phyloP scores from a whole-genome alignment of 1,140 invertebrate species.

The Hydropsyche tenuis region DNA sequence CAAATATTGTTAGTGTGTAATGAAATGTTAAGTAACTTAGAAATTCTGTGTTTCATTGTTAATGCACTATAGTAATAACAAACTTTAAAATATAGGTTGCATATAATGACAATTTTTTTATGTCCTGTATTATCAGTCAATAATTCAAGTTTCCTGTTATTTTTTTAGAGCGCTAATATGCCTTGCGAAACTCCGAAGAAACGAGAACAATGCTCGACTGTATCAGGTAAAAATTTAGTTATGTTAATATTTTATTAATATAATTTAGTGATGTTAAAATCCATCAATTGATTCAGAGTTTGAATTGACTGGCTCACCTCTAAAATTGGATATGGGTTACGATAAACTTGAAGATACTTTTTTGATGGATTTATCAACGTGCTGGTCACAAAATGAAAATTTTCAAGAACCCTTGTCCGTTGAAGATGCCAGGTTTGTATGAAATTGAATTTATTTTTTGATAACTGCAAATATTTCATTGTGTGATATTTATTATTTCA shows the following conservation, averaged over 20 bases:
- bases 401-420: slow-evolving; percentile 54
- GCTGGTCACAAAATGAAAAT: slow-evolving; percentile 59
- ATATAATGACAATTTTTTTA: too few species aligned
- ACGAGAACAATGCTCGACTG: slow-evolving; percentile 39
- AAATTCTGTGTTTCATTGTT: too few species aligned
- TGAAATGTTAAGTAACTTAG: too few species aligned
- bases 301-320: slow-evolving; percentile 60
- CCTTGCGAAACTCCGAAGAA: slow-evolving; percentile 32
- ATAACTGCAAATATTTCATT: neutral
- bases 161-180: neutral
- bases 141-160: neutral
- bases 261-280: neutral
- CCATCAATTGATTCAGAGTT: slow-evolving; percentile 53
- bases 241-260: slow-evolving; percentile 7
- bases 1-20: too few species aligned
- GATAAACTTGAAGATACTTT: slow-evolving; percentile 61
- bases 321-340: slow-evolving; percentile 60
- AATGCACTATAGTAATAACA: too few species aligned
- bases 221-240: slow-evolving; percentile 31
- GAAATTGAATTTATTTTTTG: neutral
- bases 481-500: slow-evolving; percentile 49
- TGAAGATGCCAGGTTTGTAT: slow-evolving; percentile 55
- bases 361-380: slow-evolving; percentile 57
- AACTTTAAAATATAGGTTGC: too few species aligned
- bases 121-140: neutral